Conservation (phyloP, 2,113 vertebrate species). For the Eleginops maclovinus region DNA sequence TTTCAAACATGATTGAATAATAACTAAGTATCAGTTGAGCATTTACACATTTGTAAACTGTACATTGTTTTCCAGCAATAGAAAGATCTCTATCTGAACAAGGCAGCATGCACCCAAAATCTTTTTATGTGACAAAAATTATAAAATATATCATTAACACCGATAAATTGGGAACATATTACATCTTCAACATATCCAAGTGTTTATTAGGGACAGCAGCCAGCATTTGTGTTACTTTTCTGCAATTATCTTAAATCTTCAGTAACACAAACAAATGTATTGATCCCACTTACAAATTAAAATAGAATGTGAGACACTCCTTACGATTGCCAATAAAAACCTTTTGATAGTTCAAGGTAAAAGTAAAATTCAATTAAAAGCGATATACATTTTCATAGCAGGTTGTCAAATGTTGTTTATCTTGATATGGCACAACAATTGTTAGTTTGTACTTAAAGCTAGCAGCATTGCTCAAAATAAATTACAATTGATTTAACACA, state of each 20-base stretch:
- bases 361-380: conserved; percentile 24
- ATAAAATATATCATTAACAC: conserved; percentile 6
- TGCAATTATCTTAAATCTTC: not conserved
- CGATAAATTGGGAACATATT: conserved; percentile 9
- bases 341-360: not conserved
- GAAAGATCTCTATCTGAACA: not conserved
- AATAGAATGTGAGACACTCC: conserved; percentile 26
- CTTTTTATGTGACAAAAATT: not conserved
- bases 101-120: not conserved
- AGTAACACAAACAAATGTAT: conserved; percentile 1
- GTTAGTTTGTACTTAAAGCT: conserved; percentile 21
- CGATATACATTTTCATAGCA: conserved; percentile 12
- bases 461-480: conserved; percentile 67
- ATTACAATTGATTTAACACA: conserved; percentile 36
- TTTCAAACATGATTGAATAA: not conserved
- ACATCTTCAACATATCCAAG: conserved; percentile 21
- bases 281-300: conserved; percentile 30
- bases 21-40: not conserved
- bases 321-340: not conserved
- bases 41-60: conserved; percentile 6
- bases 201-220: conserved; percentile 29
- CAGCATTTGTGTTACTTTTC: conserved; percentile 1
- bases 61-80: conserved; percentile 13
- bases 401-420: conserved; percentile 2
- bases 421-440: conserved; percentile 21